Evolutionary conservation across 2,113 vertebrate genomes (phyloP).

Genomic region (Eclectus roratus): DNA sequence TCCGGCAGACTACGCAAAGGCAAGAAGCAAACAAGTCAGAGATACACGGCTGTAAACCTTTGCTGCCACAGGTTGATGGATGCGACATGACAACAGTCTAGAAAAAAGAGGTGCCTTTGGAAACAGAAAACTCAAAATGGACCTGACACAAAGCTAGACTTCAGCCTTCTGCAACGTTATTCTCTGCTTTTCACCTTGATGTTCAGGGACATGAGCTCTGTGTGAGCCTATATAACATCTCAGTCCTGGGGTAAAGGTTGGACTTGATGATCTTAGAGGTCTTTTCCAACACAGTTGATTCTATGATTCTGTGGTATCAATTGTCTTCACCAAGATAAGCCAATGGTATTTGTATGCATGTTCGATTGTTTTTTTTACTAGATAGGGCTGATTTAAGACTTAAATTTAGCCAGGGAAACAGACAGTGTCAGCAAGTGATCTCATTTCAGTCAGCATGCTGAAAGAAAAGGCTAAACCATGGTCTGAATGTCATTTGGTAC

Average conservation of each 20-base stretch:
- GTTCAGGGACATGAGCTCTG: not conserved
- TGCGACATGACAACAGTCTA: not conserved
- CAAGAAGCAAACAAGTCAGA: not conserved
- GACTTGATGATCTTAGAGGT: not conserved
- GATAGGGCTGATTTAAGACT: not conserved
- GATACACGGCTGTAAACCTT: not conserved
- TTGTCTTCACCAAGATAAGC: not conserved
- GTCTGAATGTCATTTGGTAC: not conserved
- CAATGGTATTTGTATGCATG: not conserved
- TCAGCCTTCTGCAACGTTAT: not conserved
- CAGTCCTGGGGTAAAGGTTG: not conserved
- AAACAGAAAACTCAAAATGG: not conserved
- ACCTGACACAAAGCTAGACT: not conserved
- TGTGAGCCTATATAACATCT: not conserved
- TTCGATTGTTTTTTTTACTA: too few species aligned
- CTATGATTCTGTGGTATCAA: not conserved
- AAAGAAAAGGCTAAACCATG: not conserved
- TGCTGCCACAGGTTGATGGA: not conserved
- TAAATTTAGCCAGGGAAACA: constrained; percentile 10
- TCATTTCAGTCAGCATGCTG: not conserved
- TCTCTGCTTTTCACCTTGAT: not conserved
- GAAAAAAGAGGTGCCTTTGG: not conserved
- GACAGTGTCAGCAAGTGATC: not conserved
- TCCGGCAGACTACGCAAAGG: not conserved
- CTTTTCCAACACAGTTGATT: not conserved